phyloP scores from a whole-genome alignment of 2,888 invertebrate genomes.

The Camponotus fellah region DNA sequence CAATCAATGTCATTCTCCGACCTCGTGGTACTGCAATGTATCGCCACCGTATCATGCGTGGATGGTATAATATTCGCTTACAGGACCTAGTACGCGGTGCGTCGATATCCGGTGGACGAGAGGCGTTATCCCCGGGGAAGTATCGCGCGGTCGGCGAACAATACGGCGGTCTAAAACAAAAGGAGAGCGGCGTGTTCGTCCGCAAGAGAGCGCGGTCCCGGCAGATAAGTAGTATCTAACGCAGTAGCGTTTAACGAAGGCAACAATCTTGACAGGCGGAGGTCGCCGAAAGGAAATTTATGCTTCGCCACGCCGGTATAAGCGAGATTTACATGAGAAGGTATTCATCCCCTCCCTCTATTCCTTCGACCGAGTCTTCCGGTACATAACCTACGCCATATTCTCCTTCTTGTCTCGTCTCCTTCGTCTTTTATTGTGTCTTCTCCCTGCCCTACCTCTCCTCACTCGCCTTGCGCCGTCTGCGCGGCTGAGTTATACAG shows the following conservation, averaged over 20 bases:
- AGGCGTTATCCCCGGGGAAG: conserved; percentile 52
- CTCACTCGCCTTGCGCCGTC: conserved; percentile 40
- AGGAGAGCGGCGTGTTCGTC: conserved; percentile 60
- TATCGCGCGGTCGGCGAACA: conserved; percentile 60
- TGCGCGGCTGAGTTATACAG: conserved; percentile 44
- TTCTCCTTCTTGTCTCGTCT: conserved; percentile 61
- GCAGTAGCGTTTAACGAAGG: conserved; percentile 52
- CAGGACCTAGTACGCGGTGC: conserved; percentile 32
- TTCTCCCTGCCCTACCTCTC: not conserved
- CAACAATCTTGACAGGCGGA: conserved; percentile 25
- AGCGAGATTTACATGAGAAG: conserved; percentile 65
- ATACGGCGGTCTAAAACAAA: conserved; percentile 71
- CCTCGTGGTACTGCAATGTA: conserved; percentile 16
- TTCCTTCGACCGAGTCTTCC: conserved; percentile 49
- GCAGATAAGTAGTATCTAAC: conserved; percentile 72
- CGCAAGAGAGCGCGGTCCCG: conserved; percentile 59
- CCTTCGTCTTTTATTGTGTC: conserved; percentile 69
- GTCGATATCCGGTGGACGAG: conserved; percentile 58
- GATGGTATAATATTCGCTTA: conserved; percentile 36
- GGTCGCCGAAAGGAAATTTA: conserved; percentile 71
- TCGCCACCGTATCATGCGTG: conserved; percentile 24
- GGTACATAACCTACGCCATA: conserved; percentile 56
- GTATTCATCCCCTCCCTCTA: conserved; percentile 1
- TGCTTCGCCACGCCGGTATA: conserved; percentile 70
- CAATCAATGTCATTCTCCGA: conserved; percentile 32